Conservation (phyloP, 1,140 invertebrate species). For the Plodia interpunctella region DNA sequence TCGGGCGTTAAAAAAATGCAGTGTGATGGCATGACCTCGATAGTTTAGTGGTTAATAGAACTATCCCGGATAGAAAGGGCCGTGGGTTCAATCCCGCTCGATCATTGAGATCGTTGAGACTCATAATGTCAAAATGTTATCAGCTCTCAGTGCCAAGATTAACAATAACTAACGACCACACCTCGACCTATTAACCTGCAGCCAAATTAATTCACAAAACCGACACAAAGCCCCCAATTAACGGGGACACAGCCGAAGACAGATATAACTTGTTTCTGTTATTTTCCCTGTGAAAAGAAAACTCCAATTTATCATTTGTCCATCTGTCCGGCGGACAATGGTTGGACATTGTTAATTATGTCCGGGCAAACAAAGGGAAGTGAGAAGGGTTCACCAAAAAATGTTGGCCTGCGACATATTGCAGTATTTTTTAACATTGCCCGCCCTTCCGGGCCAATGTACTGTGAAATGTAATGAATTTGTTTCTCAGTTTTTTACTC, state of each 20-base stretch:
- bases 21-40: too few relatives aligned
- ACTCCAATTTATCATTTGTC: constrained; percentile 24
- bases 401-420: constrained; percentile 8
- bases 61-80: too few relatives aligned
- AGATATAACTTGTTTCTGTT: background rate
- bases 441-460: background rate
- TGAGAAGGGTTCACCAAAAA: constrained; percentile 13
- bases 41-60: too few relatives aligned
- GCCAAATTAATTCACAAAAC: background rate
- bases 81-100: too few relatives aligned
- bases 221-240: constrained; percentile 7
- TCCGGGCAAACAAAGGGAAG: constrained; percentile 14
- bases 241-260: background rate
- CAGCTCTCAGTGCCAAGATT: too few relatives aligned
- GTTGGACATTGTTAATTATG: constrained; percentile 21
- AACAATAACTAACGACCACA: too few relatives aligned
- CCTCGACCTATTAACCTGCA: too few relatives aligned
- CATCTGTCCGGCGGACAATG: constrained; percentile 16
- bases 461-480: background rate
- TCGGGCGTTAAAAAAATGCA: too few relatives aligned
- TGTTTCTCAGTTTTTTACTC: background rate
- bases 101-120: too few relatives aligned
- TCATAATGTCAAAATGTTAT: too few relatives aligned
- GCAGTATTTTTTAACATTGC: constrained; percentile 5
- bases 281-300: constrained; percentile 14